Conservation (phyloP, 1,140 invertebrate genomes). For the Trachelipus rathkii region DNA sequence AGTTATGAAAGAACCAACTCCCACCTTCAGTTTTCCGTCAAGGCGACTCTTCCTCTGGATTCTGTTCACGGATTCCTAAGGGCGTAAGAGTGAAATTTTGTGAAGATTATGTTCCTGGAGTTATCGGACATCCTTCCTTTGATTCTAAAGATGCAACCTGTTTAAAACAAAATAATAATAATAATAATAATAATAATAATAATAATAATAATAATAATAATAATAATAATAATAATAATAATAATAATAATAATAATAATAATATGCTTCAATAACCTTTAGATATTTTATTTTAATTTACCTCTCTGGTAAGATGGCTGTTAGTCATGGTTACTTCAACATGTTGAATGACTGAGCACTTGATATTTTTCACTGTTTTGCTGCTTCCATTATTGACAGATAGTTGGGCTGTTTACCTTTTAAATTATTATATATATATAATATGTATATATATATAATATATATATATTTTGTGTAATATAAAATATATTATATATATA, state of each 20-base stretch:
- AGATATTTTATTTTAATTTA: too few relatives aligned
- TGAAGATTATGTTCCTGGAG: slow-evolving; percentile 78
- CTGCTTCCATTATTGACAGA: slow-evolving; percentile 80
- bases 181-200: too few relatives aligned
- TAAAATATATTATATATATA: too few relatives aligned
- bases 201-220: too few relatives aligned
- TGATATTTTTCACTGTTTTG: slow-evolving; percentile 81
- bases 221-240: too few relatives aligned
- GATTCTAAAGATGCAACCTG: slow-evolving; percentile 83
- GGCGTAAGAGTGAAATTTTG: slow-evolving; percentile 82
- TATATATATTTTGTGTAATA: too few relatives aligned
- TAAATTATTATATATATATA: slow-evolving; percentile 13
- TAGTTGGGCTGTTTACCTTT: slow-evolving; percentile 74
- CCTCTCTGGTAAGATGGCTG: slow-evolving; percentile 78
- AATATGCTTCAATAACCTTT: too few relatives aligned
- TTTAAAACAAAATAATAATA: slow-evolving; percentile 4
- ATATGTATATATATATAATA: too few relatives aligned
- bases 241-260: too few relatives aligned
- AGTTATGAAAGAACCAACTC: too few relatives aligned
- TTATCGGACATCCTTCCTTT: slow-evolving; percentile 83
- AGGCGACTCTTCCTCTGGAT: slow-evolving; percentile 76
- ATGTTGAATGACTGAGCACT: slow-evolving; percentile 76
- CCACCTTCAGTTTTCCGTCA: slow-evolving; percentile 71
- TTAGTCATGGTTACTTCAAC: slow-evolving; percentile 91
- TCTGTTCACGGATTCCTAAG: slow-evolving; percentile 75